Percentiles rank a stretch among this genome's conserved stretches.
These are phyloP conservation scores for Falco cherrug DNA, from an alignment of 2,797 vertebrate species.

Conservation along the genomic window DNA sequence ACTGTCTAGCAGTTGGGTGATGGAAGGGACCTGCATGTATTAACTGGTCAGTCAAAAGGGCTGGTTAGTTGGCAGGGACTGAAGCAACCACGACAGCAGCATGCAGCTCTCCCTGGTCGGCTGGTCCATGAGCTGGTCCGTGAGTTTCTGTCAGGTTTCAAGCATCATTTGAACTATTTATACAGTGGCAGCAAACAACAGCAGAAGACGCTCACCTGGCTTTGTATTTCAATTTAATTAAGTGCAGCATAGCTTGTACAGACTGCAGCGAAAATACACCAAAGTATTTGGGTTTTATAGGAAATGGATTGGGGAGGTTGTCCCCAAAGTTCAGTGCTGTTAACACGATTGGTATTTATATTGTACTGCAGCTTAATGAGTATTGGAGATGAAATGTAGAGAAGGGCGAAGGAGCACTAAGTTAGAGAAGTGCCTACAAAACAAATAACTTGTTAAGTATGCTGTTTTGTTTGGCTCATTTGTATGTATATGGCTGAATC, in stretches of 20 bases:
- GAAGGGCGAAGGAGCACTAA: not conserved
- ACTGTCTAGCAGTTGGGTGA: not conserved
- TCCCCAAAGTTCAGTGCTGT: conserved; percentile 14
- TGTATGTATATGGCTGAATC: conserved; percentile 51
- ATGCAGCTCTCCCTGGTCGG: rapidly evolving
- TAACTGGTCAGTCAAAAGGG: not conserved
- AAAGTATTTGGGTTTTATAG: not conserved
- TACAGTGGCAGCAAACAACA: not conserved
- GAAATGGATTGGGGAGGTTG: not conserved
- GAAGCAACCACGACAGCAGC: not conserved
- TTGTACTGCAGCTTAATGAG: not conserved
- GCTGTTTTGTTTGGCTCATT: conserved; percentile 66
- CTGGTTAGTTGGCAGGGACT: not conserved
- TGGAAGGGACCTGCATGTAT: not conserved
- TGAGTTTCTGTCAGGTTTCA: not conserved
- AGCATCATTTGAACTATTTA: not conserved
- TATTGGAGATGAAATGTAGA: conserved; percentile 31
- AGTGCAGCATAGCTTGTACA: not conserved
- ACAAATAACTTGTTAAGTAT: conserved; percentile 11
- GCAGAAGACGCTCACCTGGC: not conserved
- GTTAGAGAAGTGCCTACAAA: conserved; percentile 47
- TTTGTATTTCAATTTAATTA: not conserved
- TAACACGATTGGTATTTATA: not conserved
- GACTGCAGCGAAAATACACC: not conserved
- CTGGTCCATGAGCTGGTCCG: not conserved